Evolutionary conservation across 2,797 vertebrate species (phyloP).

Genomic region (Gadopsis marmoratus): DNA sequence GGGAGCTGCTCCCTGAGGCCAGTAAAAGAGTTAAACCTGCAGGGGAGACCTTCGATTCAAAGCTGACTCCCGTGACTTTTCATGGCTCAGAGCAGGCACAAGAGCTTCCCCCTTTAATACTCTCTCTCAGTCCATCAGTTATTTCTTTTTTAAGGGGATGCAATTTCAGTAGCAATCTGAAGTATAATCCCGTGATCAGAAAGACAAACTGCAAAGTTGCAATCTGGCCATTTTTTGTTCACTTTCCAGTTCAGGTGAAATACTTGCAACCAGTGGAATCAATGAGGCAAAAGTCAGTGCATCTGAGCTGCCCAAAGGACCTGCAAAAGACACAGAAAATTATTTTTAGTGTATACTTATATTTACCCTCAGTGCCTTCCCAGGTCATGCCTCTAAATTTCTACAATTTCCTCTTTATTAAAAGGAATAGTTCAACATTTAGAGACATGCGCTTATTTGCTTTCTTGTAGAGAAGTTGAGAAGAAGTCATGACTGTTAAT

Average conservation of each 20-base stretch:
- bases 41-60: slow-evolving; percentile 37
- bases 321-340: slow-evolving; percentile 72
- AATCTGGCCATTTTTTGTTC: slow-evolving; percentile 9
- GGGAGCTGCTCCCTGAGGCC: slow-evolving; percentile 55
- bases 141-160: slow-evolving; percentile 24
- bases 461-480: background rate
- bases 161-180: slow-evolving; percentile 58
- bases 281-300: slow-evolving; percentile 92
- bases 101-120: slow-evolving; percentile 33
- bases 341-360: background rate
- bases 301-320: slow-evolving; percentile 91
- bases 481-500: background rate
- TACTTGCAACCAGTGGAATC: slow-evolving; percentile 96
- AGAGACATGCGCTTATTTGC: background rate
- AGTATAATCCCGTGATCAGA: slow-evolving; percentile 40
- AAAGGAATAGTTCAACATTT: background rate
- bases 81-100: slow-evolving; percentile 57
- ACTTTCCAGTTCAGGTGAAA: slow-evolving; percentile 89
- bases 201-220: slow-evolving; percentile 48
- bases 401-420: background rate
- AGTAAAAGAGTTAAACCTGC: slow-evolving; percentile 42
- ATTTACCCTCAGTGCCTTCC: background rate
- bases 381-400: background rate
- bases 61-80: slow-evolving; percentile 46
- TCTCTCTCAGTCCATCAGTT: slow-evolving; percentile 49